Evolutionary conservation across 2,888 invertebrate species (phyloP).

Genomic region (Parnassius glacialis): DNA sequence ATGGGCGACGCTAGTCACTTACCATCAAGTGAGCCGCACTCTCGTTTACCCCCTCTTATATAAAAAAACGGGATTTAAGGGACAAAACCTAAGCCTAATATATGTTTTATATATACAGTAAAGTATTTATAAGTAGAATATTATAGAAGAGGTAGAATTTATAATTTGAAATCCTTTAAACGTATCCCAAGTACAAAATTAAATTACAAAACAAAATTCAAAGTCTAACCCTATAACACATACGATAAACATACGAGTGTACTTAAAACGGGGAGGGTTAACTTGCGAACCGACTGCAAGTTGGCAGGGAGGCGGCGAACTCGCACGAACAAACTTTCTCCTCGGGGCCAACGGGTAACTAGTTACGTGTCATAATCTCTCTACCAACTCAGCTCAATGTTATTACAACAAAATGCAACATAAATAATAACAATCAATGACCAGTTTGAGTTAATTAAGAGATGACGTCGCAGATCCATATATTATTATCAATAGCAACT

Average conservation of each 20-base stretch:
- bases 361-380: conserved; percentile 61
- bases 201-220: conserved; percentile 7
- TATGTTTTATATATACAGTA: too few relatives aligned
- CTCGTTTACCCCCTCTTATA: too few relatives aligned
- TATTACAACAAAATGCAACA: conserved; percentile 9
- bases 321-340: conserved; percentile 57
- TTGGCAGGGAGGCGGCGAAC: conserved; percentile 35
- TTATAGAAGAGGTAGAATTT: too few relatives aligned
- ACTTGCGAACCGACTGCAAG: conserved; percentile 37
- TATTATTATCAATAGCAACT: too few relatives aligned
- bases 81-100: too few relatives aligned
- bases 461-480: background rate
- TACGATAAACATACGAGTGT: conserved; percentile 13
- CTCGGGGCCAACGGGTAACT: conserved; percentile 56
- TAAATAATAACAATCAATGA: background rate
- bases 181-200: conserved; percentile 1
- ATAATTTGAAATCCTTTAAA: background rate
- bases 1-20: too few relatives aligned
- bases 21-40: too few relatives aligned
- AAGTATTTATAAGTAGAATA: too few relatives aligned
- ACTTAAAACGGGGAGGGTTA: conserved; percentile 23
- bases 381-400: conserved; percentile 31
- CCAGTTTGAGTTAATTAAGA: background rate
- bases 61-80: too few relatives aligned
- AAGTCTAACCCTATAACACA: conserved; percentile 5